These are phyloP conservation scores for Ceyx cyanopectus DNA, from an alignment of 2,113 vertebrate genomes.

Conservation along the genomic window DNA sequence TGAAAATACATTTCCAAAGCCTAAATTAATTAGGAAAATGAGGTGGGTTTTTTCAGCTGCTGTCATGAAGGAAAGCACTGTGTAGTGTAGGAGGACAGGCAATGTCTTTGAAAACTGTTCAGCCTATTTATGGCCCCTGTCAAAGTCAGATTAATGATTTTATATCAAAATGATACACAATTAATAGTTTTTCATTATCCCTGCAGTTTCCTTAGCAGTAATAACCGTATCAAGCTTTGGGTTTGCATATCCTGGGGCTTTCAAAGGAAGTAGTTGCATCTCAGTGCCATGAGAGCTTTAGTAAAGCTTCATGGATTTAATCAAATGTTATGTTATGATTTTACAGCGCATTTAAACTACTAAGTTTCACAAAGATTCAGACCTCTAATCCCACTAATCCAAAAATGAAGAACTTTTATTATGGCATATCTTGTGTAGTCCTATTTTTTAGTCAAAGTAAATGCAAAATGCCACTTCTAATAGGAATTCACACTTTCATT, in stretches of 20 bases:
- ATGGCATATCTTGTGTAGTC: background rate
- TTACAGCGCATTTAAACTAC: conserved; percentile 12
- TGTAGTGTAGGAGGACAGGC: conserved; percentile 63
- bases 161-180: background rate
- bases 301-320: conserved; percentile 36
- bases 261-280: background rate
- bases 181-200: conserved; percentile 36
- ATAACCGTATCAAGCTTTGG: background rate
- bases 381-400: conserved; percentile 30
- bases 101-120: conserved; percentile 45
- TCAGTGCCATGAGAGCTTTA: conserved; percentile 2
- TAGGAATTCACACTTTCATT: background rate
- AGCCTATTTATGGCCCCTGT: conserved; percentile 47
- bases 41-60: conserved; percentile 40
- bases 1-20: conserved; percentile 34
- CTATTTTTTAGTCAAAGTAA: background rate
- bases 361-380: conserved; percentile 13
- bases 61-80: conserved; percentile 42
- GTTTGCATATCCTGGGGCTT: background rate
- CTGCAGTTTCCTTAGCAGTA: background rate
- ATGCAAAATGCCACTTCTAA: background rate
- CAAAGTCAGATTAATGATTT: conserved; percentile 45
- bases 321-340: background rate
- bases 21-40: conserved; percentile 28
- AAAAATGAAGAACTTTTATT: background rate